A percentile compares a stretch with the other conserved stretches of the same genome.
Conservation (phyloP, 2,888 invertebrate genomes). For the Agrypnus murinus region DNA sequence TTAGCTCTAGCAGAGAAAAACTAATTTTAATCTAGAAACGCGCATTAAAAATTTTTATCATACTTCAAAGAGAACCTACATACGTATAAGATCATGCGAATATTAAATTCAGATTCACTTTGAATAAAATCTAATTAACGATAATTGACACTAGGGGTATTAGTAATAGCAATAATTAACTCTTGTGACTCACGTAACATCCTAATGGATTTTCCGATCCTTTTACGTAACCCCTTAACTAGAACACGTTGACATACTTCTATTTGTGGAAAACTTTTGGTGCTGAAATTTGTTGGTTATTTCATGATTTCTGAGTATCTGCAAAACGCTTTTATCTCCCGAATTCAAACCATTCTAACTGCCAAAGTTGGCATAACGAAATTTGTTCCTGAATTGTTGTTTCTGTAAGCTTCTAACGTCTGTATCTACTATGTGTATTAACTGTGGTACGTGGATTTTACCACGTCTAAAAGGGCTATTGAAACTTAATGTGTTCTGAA, state of each 20-base stretch:
- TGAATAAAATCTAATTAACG: conserved; percentile 7
- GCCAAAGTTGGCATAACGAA: neutral
- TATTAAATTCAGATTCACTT: conserved; percentile 4
- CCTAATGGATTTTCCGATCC: conserved; percentile 12
- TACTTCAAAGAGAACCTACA: too few species aligned
- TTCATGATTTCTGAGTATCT: neutral
- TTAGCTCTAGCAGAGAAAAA: too few species aligned
- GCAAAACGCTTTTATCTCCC: neutral
- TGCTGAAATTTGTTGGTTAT: neutral
- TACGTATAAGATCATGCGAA: too few species aligned
- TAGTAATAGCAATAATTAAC: conserved; percentile 11
- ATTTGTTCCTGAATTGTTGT: neutral
- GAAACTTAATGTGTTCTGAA: conserved; percentile 12
- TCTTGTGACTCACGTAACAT: neutral
- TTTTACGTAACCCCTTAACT: neutral
- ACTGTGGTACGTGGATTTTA: conserved; percentile 13
- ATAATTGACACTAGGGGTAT: conserved; percentile 7
- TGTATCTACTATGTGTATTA: conserved; percentile 1
- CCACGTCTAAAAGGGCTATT: conserved; percentile 21
- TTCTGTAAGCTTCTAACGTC: neutral
- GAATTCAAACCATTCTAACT: neutral
- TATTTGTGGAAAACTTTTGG: neutral
- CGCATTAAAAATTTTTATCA: too few species aligned
- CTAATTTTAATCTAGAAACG: too few species aligned
- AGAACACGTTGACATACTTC: neutral